Percentiles rank a stretch among this genome's conserved stretches.
These are phyloP conservation scores for Bradypus variegatus DNA, from an alignment of 2,797 vertebrate genomes.

Conservation along the genomic window DNA sequence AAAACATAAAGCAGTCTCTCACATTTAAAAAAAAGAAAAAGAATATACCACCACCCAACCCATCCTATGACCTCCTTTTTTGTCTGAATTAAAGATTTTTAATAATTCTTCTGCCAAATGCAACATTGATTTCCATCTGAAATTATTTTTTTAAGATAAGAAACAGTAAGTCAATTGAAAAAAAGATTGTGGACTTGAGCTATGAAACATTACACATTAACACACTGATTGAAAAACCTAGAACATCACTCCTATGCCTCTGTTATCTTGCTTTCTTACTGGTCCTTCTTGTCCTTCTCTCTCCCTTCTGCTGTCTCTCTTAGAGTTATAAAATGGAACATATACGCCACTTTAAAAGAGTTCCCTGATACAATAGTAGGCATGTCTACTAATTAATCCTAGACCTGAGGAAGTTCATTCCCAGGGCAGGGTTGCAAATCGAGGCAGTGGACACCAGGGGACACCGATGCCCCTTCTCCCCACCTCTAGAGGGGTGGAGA, in stretches of 20 bases:
- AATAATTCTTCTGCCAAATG: too few species aligned
- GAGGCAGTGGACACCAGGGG: not conserved
- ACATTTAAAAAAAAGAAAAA: not conserved
- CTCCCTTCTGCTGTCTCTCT: not conserved
- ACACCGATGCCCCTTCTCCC: not conserved
- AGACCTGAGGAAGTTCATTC: not conserved
- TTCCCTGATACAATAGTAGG: not conserved
- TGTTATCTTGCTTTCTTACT: conserved; percentile 1
- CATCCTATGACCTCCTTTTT: too few species aligned
- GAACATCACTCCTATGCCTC: too few species aligned
- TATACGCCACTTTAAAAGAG: not conserved
- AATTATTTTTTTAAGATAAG: too few species aligned
- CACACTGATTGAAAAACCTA: too few species aligned
- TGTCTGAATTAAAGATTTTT: too few species aligned
- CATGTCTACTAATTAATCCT: not conserved
- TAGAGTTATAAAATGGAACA: not conserved
- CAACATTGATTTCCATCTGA: too few species aligned
- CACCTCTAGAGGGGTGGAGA: not conserved
- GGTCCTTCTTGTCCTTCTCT: not conserved
- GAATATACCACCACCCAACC: not conserved
- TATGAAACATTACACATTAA: too few species aligned
- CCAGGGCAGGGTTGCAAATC: not conserved
- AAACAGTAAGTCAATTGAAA: too few species aligned
- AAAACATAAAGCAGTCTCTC: too few species aligned
- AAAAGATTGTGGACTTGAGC: too few species aligned